These are phyloP conservation scores for Lophotis ruficrista DNA, from an alignment of 2,113 vertebrate species.

Conservation along the genomic window DNA sequence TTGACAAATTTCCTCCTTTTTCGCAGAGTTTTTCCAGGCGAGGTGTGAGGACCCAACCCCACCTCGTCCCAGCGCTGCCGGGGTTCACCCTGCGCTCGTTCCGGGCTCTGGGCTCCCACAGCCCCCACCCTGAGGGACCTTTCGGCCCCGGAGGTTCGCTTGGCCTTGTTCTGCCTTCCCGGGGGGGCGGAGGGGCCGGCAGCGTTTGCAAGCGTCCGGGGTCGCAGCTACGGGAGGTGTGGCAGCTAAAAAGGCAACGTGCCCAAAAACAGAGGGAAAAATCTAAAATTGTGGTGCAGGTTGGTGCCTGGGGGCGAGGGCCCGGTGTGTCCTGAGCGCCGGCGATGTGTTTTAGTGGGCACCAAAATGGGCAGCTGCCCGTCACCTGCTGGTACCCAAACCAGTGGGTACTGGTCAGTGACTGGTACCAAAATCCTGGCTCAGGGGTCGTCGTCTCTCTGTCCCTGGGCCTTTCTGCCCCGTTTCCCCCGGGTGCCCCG, in stretches of 20 bases:
- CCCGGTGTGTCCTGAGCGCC: rapidly evolving
- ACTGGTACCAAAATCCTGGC: neutral
- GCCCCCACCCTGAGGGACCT: neutral
- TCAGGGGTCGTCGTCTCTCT: rapidly evolving
- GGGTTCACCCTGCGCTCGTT: neutral
- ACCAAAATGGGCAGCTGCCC: neutral
- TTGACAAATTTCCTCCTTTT: neutral
- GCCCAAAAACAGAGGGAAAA: neutral
- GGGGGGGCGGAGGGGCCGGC: rapidly evolving
- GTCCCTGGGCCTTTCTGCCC: rapidly evolving
- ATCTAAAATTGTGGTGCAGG: rapidly evolving
- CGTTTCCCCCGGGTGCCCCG: neutral
- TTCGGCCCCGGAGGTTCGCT: neutral
- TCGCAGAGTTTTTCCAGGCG: neutral
- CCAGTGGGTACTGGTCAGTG: neutral
- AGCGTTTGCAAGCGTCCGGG: rapidly evolving
- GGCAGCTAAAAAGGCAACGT: rapidly evolving
- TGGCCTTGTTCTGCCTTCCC: neutral
- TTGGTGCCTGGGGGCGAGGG: neutral
- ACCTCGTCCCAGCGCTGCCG: neutral
- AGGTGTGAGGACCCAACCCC: neutral
- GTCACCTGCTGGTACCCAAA: neutral
- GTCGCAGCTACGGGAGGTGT: neutral
- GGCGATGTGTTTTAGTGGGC: rapidly evolving
- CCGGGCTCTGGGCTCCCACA: neutral